Conservation (phyloP, 2,888 invertebrate genomes). For the Nomada goodeniana region DNA sequence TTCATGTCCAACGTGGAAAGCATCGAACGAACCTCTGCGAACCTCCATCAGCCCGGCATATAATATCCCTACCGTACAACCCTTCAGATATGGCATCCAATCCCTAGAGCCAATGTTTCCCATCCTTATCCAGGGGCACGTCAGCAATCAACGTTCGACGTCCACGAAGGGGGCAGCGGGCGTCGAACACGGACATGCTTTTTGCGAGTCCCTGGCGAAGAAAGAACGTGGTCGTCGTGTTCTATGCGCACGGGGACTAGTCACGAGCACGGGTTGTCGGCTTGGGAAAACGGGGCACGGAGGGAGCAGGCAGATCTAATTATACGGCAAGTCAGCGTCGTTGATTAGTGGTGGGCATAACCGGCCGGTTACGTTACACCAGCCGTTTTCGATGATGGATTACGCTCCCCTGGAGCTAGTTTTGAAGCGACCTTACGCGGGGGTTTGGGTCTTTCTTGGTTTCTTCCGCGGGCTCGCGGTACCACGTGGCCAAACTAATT, state of each 20-base stretch:
- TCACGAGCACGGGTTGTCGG: slow-evolving; percentile 25
- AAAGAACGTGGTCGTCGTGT: slow-evolving; percentile 39
- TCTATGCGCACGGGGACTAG: slow-evolving; percentile 33
- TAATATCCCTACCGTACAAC: background rate
- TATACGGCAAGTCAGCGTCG: slow-evolving; percentile 74
- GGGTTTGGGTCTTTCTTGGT: slow-evolving; percentile 53
- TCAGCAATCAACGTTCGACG: slow-evolving; percentile 43
- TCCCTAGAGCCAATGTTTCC: background rate
- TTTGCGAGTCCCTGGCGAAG: slow-evolving; percentile 48
- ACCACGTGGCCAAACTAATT: slow-evolving; percentile 73
- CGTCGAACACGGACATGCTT: slow-evolving; percentile 44
- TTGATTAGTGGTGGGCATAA: slow-evolving; percentile 76
- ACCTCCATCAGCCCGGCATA: background rate
- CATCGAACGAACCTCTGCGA: background rate
- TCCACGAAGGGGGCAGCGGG: background rate
- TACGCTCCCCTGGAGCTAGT: slow-evolving; percentile 76
- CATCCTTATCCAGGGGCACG: slow-evolving; percentile 18
- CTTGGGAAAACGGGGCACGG: slow-evolving; percentile 45
- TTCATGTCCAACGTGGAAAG: no score
- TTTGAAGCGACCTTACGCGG: slow-evolving; percentile 73
- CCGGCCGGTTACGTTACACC: slow-evolving; percentile 73
- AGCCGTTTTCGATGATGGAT: slow-evolving; percentile 81
- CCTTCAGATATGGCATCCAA: background rate
- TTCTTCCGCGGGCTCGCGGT: slow-evolving; percentile 54
- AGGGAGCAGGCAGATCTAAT: slow-evolving; percentile 68